A percentile compares a stretch with the other conserved stretches of the same genome.
phyloP scores from a whole-genome alignment of 1,140 invertebrate genomes.

The Meloidogyne hapla region DNA sequence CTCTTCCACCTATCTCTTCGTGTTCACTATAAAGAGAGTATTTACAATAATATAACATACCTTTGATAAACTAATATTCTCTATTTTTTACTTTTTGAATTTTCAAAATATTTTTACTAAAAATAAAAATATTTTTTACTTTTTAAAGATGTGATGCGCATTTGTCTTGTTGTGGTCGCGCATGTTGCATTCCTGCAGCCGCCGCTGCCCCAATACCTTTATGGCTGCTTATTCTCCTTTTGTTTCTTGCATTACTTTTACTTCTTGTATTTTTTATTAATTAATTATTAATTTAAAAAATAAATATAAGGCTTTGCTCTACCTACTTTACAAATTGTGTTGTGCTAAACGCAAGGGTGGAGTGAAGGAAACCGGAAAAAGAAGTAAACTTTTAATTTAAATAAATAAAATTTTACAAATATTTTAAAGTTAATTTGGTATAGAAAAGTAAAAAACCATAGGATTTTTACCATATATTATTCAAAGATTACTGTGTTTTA shows the following conservation, averaged over 20 bases:
- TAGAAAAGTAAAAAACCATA: no score
- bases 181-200: constrained; percentile 47
- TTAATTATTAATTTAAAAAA: constrained; percentile 36
- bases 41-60: no score
- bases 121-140: neutral
- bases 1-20: no score
- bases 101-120: constrained; percentile 16
- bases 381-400: constrained; percentile 46
- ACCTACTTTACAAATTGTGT: constrained; percentile 47
- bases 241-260: neutral
- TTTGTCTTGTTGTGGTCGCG: constrained; percentile 47
- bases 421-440: no score
- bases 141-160: constrained; percentile 41
- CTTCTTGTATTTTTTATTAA: constrained; percentile 43
- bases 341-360: constrained; percentile 42
- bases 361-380: constrained; percentile 50
- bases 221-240: neutral
- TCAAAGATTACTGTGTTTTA: no score
- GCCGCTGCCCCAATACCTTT: constrained; percentile 35
- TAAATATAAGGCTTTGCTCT: constrained; percentile 42
- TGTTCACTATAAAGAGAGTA: no score
- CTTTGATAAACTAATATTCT: no score
- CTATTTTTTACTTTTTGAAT: no score
- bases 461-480: no score
- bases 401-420: no score